These are phyloP conservation scores for Pogonomyrmex barbatus DNA, from an alignment of 1,140 invertebrate genomes.

Conservation along the genomic window DNA sequence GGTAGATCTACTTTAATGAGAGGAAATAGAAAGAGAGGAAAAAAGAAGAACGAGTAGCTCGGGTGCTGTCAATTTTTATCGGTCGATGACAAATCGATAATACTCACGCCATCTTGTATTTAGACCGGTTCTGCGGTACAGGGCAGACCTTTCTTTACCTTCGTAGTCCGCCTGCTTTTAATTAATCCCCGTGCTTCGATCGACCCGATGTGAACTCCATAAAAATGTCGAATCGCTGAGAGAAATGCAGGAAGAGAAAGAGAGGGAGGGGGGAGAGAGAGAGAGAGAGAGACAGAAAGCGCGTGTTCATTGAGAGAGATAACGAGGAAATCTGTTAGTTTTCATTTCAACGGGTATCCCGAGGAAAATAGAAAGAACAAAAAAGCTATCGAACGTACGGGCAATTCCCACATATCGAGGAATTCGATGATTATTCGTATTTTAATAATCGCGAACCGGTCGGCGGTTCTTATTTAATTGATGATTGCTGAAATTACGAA, in stretches of 20 bases:
- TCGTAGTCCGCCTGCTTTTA: conserved; percentile 41
- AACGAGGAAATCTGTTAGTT: conserved; percentile 9
- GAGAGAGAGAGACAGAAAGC: background rate
- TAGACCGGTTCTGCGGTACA: conserved; percentile 57
- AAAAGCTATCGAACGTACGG: background rate
- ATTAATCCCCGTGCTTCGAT: conserved; percentile 62
- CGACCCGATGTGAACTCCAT: background rate
- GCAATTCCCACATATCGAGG: background rate
- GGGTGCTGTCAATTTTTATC: conserved; percentile 49
- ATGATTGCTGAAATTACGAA: conserved; percentile 25
- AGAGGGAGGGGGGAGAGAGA: background rate
- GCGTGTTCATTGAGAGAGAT: too few species aligned
- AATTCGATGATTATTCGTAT: conserved; percentile 9
- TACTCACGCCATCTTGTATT: conserved; percentile 62
- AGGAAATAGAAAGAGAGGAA: background rate
- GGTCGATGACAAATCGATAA: conserved; percentile 66
- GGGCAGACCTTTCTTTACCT: background rate
- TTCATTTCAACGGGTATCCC: background rate
- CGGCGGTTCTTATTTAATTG: conserved; percentile 8
- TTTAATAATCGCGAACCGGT: conserved; percentile 13
- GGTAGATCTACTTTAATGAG: conserved; percentile 19
- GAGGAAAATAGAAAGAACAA: background rate
- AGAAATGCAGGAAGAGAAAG: background rate
- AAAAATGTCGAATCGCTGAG: background rate
- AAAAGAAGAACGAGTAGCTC: conserved; percentile 16